Evolutionary conservation across 2,113 vertebrate species (phyloP), one percentile per base, ranked within the genome.

Genomic region (Chionodraco myersi): DNA sequence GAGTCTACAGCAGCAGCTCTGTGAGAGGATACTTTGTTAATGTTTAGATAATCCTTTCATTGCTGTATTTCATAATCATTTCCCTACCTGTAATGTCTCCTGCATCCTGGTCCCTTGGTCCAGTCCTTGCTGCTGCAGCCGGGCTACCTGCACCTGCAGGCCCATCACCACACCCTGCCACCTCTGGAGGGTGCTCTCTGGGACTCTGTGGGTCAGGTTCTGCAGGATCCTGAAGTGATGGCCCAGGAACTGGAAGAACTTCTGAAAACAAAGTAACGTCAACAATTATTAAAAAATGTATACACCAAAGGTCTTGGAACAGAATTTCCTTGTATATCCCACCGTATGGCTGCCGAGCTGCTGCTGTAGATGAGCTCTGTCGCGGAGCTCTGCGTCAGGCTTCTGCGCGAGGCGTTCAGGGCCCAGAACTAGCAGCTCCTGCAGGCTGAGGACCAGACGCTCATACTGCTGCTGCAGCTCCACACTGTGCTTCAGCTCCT

Each of bases 161-260:
- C 84, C 89, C 23, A n/a, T 85, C 94, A 93, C 86, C 41, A 78
- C 84, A 0, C 45, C 71, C 73, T 94, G 93, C 86, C 85, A 91
- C 76, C 92, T 94, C 74, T 86, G 91, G 73, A 88, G 76, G 26
- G 88, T 51, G 6, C 86, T 80, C 34, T 93, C 93, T 2, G 92
- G 84, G 53, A 94, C 81, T 79, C 93, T 95, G 52, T 77, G 57
- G 30, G 85, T 91, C 79, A 96, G 89, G 0, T 63, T 75, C 85
- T 94, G 91, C 82, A 96, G 93, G 72, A 84, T 79, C 74, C 86
- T 64, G 72, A 94, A 82, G 59, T 85, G 96, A 0, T 85, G 82
- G 3, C 56, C 85, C 62, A 99, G 92, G 74, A 93, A 95, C 72
- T 48, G 88, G 90, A 97, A 97, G 85, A 97, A 97, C 26, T 82